These are phyloP conservation scores for Trachelus iudaicus DNA, from an alignment of 2,888 invertebrate genomes.

Conservation along the genomic window DNA sequence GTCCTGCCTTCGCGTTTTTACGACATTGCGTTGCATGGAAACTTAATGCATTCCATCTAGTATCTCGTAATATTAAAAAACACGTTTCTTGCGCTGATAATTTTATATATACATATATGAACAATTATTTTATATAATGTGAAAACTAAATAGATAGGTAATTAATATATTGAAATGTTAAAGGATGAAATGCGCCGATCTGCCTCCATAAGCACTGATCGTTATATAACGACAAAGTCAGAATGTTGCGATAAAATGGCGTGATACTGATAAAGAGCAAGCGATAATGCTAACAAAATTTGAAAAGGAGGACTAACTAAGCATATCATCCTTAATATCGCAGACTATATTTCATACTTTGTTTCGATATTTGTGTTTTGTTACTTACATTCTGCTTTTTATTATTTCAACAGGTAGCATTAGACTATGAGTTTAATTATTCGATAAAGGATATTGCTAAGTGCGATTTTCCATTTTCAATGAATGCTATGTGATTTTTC, in stretches of 20 bases:
- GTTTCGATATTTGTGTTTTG: not conserved
- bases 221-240: not conserved
- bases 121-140: slow-evolving; percentile 37
- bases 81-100: slow-evolving; percentile 32
- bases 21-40: not conserved
- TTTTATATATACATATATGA: slow-evolving; percentile 39
- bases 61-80: slow-evolving; percentile 23
- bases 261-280: not conserved
- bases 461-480: not conserved
- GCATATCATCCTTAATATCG: not conserved
- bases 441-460: not conserved
- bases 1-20: not conserved
- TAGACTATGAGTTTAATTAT: not conserved
- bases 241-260: not conserved
- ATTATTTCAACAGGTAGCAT: not conserved
- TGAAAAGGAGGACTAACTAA: not conserved
- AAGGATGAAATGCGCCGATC: slow-evolving; percentile 6
- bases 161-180: slow-evolving; percentile 5
- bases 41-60: slow-evolving; percentile 40
- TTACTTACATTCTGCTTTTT: not conserved
- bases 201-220: not conserved
- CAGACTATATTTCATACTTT: not conserved
- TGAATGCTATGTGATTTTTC: not conserved
- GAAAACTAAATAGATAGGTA: slow-evolving; percentile 26
- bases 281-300: not conserved